Evolutionary conservation across 30 jellyfish, hydroid and myxozoan genomes (phyloP).

Genomic region (Calvadosia cruxmelitensis): DNA sequence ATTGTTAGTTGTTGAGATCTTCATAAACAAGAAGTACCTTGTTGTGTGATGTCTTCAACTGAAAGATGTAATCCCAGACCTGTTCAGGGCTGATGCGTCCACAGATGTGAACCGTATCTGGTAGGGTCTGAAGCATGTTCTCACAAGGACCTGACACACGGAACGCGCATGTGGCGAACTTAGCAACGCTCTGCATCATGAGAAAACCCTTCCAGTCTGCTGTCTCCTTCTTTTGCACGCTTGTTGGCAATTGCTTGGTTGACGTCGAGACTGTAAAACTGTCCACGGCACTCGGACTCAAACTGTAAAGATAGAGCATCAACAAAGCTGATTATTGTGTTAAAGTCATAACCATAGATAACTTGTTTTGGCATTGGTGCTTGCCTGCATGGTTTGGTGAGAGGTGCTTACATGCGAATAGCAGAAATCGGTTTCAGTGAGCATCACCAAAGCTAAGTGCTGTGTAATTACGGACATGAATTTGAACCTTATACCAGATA

Average conservation of each 20-base stretch:
- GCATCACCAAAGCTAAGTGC: too few relatives aligned
- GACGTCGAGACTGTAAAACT: background rate
- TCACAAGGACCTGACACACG: constrained; percentile 91
- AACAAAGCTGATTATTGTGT: too few relatives aligned
- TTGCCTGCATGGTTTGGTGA: too few relatives aligned
- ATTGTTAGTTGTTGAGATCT: too few relatives aligned
- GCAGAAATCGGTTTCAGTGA: too few relatives aligned
- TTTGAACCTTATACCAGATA: too few relatives aligned
- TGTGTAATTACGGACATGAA: too few relatives aligned
- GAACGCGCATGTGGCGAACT: constrained; percentile 61
- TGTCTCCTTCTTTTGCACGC: constrained; percentile 20
- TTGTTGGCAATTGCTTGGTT: constrained; percentile 6
- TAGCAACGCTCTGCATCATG: constrained; percentile 76
- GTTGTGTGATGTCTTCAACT: constrained; percentile 36
- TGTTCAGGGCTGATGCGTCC: constrained; percentile 81
- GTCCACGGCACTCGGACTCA: background rate
- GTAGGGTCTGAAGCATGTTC: constrained; percentile 48
- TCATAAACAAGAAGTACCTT: too few relatives aligned
- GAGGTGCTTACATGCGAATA: too few relatives aligned
- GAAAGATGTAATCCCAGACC: constrained; percentile 88
- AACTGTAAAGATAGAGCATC: background rate
- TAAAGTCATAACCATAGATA: too few relatives aligned
- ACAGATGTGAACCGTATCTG: constrained; percentile 73
- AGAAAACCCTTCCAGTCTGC: constrained; percentile 78
- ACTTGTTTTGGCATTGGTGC: too few relatives aligned